Evolutionary conservation across 2,113 vertebrate species (phyloP), one percentile per base, ranked within the genome.

Genomic region (Lamprologus lemairii): DNA sequence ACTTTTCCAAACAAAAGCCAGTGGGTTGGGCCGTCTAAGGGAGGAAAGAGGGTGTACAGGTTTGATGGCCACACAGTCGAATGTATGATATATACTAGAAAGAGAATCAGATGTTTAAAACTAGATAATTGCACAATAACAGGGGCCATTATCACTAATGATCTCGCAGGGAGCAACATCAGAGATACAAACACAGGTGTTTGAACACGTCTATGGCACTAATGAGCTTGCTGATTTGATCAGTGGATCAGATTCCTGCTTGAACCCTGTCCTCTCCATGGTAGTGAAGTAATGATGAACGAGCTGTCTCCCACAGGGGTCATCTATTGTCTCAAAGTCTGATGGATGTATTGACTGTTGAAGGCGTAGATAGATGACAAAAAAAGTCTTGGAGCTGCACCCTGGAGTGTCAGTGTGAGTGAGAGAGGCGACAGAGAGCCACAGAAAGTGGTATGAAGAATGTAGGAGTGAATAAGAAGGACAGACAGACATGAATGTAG

Each of bases 241-340:
- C 6, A 13, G n/a, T 53, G 83, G 82, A 90, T 92, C 85, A 40
- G 91, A 94, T 94, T 95, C 92, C 92, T 88, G 81, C 63, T 4
- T 2, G 71, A 80, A 84, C 45, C 14, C 42, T 40, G 87, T 91
- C 91, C 54, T 94, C 92, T 89, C 91, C 91, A 93, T 92, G 92
- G 90, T 88, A 65, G 73, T 92, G 63, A 45, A 7, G 68, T n/a
- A 19, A 85, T 84, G 90, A 86, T 68, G 80, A 82, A 75, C 31
- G 84, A 73, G 21, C 85, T 89, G 95, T 92, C 92, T 71, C 80
- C 21, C 17, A 10, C 81, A 53, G 80, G 54, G 60, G 57, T n/a
- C 2, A 4, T 21, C 88, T 85, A 89, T 94, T 95, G 95, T 95
- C 40, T 45, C n/a, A 28, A 13, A 9, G 75, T 60, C 80, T 94